Percentiles rank a stretch among this genome's conserved stretches.
These are phyloP conservation scores for Temnothorax nylanderi DNA, from an alignment of 1,140 invertebrate species.

Conservation along the genomic window DNA sequence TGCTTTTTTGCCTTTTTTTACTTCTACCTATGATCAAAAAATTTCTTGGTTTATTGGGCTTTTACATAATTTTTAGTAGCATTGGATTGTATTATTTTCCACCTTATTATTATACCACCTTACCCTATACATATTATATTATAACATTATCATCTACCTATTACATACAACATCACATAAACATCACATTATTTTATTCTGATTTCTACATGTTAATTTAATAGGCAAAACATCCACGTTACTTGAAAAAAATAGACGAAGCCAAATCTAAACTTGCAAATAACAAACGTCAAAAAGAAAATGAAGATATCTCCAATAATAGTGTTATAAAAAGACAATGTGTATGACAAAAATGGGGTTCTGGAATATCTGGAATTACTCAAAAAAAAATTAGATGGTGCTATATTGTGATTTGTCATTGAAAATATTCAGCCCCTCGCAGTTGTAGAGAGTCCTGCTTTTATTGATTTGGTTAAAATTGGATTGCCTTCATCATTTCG, in stretches of 20 bases:
- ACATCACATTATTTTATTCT: neutral
- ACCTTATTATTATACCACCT: no score
- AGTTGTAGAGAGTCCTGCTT: neutral
- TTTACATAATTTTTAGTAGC: no score
- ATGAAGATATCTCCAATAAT: neutral
- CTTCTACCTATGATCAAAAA: no score
- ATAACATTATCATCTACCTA: neutral
- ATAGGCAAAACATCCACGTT: constrained; percentile 5
- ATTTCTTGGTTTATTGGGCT: no score
- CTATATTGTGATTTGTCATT: constrained; percentile 2
- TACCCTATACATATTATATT: no score
- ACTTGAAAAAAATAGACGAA: neutral
- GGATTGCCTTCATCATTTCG: neutral
- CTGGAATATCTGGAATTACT: neutral
- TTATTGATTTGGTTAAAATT: neutral
- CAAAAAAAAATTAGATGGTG: neutral
- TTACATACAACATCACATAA: neutral
- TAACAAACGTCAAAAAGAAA: neutral
- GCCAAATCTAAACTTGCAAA: neutral
- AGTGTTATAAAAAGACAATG: neutral
- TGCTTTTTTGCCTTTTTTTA: no score
- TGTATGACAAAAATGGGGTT: neutral
- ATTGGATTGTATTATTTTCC: no score
- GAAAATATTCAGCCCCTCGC: neutral
- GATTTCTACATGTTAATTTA: neutral